Base-by-base conservation (phyloP, 2,888 invertebrate species). In the Hyalella azteca region DNA sequence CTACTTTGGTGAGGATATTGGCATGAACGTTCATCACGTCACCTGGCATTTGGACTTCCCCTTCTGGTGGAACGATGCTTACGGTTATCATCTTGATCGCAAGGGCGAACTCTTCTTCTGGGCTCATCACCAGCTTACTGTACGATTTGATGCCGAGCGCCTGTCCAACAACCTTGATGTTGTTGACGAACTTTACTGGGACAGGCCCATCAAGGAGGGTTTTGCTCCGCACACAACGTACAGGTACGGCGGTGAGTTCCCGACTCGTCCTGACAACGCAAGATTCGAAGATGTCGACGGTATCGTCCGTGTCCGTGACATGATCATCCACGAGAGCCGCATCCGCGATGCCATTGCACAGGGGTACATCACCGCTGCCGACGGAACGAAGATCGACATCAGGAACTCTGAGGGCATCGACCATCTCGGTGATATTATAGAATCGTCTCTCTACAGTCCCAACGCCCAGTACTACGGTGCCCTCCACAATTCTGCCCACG, bases 1-100 rank as follows among this genome's bases (percentile, higher is more conserved):
- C 49, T 93, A 93, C 88, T 92, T 92, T 88, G 92, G 92, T 22
- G 92, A 94, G 86, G 94, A 94, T 87, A 88, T 92, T 79, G 91
- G 90, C 79, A 88, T 93, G 77, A 93, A 92, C 87, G 86, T 90
- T 0, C 91, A 90, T 86, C 93, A 93, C 89, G 91, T 81, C 13
- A 85, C 90, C 87, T 90, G 91, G 88, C 91, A 92, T 86, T 86
- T 90, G 82, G 90, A 91, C 81, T 90, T 90, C 86, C 92, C 93
- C 54, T 92, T 91, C 90, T 92, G 92, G 91, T 88, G 92, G 87
- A 89, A 89, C 75, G 90, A 90, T 92, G 22, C 19, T 41, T 78
- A 82, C 54, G 80, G 79, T 36, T 54, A 79, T 41, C 78, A 79
- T 15, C 59, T 83, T 9, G 86, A 87, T 81, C 81, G 87, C 5